Base-by-base conservation (phyloP, 2,797 vertebrate species). In the Linurgus olivaceus region DNA sequence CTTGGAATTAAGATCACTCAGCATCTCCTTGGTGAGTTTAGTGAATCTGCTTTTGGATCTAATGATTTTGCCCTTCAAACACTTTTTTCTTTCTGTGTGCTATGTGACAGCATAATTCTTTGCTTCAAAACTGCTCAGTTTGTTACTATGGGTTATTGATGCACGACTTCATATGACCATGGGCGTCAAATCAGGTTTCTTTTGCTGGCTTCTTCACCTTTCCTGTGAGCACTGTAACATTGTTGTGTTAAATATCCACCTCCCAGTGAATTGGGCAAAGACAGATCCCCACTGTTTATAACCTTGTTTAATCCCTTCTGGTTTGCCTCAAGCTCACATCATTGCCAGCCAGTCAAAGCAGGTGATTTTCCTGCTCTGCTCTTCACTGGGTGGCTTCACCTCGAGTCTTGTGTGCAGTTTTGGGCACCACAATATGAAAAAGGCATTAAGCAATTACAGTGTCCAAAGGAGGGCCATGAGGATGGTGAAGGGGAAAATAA, bases 191-290 rank as follows among this genome's bases (percentile, higher is more conserved):
- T 57, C 17, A 73, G 47, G 54, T 38, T 85, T 81, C 29, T 87
- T n/a, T 85, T 85, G n/a, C 51, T 82, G 71, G 23, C 68, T 83
- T 63, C 61, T 80, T 80, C 88, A 52, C 59, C 67, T 91, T 67
- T 52, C 33, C 81, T 92, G 71, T 40, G 33, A 75, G 40, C 1
- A 1, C 25, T 51, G 51, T 78, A 70, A 81, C 1, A 4, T 18
- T 73, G 47, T 31, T 51, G 31, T 62, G 58, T 66, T 92, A 70
- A 84, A 72, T 81, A 81, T 48, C 50, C 1, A 2, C 28, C 33
- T 62, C 28, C 33, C 20, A 48, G n/a, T 62, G 59, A 82, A 71
- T 4, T 10, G 26, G 48, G 37, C n/a, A 75, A 92, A 92, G 80
- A 51, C 54, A 92, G 59, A 68, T 88, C 24, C 18, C 40, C 18